Percentiles rank a stretch among this genome's conserved stretches.
These are phyloP conservation scores for Marasmarcha lunaedactyla DNA, from an alignment of 2,888 invertebrate species.

Conservation along the genomic window DNA sequence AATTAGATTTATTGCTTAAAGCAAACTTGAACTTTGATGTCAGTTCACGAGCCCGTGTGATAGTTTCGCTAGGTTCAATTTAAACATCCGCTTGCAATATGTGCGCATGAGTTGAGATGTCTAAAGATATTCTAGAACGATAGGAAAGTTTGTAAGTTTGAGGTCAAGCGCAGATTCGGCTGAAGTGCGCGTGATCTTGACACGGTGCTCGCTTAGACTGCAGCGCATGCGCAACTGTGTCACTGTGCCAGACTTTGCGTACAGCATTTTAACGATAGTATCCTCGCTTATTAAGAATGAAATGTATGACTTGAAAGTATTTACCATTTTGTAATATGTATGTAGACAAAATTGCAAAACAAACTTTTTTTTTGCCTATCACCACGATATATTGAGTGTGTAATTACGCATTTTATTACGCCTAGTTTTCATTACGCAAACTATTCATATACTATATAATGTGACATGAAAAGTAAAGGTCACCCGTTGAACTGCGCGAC, in stretches of 20 bases:
- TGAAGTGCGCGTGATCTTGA: constrained; percentile 30
- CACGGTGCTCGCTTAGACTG: constrained; percentile 23
- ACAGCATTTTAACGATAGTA: no score
- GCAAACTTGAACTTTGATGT: constrained; percentile 19
- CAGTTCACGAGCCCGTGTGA: not conserved
- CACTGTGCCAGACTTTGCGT: constrained; percentile 32
- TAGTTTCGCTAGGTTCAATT: not conserved
- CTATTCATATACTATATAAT: no score
- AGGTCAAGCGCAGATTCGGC: constrained; percentile 23
- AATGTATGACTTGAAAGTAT: no score
- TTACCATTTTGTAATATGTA: no score
- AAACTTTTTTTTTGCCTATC: no score
- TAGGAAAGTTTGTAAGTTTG: not conserved
- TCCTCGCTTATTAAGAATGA: no score
- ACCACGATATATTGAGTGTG: constrained; percentile 8
- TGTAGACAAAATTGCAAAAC: no score
- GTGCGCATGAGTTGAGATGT: not conserved
- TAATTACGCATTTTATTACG: not conserved
- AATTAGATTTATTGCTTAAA: constrained; percentile 16
- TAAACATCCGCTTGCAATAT: not conserved
- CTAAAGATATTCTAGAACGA: not conserved
- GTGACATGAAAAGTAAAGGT: no score
- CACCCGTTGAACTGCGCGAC: no score
- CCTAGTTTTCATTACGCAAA: not conserved
- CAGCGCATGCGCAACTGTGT: constrained; percentile 25